Conservation (phyloP, 30 jellyfish, hydroid and myxozoan genomes). For the Hydractinia echinata region DNA sequence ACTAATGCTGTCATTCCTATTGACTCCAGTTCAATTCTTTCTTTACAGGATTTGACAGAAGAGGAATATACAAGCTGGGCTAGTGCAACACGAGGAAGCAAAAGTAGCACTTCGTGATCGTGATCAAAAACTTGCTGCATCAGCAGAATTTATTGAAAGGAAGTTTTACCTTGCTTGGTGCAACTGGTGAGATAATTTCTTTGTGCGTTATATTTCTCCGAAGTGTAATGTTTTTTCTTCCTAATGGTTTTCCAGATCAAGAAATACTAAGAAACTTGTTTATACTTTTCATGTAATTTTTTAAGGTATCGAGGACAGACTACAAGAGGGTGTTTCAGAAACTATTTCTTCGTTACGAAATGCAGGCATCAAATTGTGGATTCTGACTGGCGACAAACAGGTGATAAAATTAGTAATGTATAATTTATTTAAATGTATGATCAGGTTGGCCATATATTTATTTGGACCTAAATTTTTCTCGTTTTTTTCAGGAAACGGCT, state of each 20-base stretch:
- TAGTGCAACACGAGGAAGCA: slow-evolving; percentile 58
- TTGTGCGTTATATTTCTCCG: not conserved
- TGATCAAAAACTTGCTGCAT: slow-evolving; percentile 58
- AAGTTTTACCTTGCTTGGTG: slow-evolving; percentile 75
- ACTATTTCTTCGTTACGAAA: slow-evolving; percentile 84
- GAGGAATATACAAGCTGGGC: slow-evolving; percentile 75
- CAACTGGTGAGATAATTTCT: slow-evolving; percentile 58
- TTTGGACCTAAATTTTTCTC: not conserved
- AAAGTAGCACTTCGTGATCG: slow-evolving; percentile 61
- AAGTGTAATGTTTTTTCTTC: not conserved
- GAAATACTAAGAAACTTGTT: too few relatives aligned
- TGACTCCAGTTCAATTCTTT: not conserved
- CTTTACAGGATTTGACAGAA: slow-evolving; percentile 53
- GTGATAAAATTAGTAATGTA: slow-evolving; percentile 13
- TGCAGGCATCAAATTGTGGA: slow-evolving; percentile 96
- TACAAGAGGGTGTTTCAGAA: slow-evolving; percentile 97
- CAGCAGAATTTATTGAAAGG: slow-evolving; percentile 73
- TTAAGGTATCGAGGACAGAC: slow-evolving; percentile 87
- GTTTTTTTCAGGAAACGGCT: slow-evolving; percentile 76
- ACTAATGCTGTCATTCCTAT: not conserved
- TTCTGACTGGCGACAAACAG: slow-evolving; percentile 97
- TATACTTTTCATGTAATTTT: too few relatives aligned
- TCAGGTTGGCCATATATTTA: too few relatives aligned
- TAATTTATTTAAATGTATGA: too few relatives aligned
- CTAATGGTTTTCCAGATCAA: too few relatives aligned